These are phyloP conservation scores for Apamea sordens DNA, from an alignment of 2,888 invertebrate species.

Conservation along the genomic window DNA sequence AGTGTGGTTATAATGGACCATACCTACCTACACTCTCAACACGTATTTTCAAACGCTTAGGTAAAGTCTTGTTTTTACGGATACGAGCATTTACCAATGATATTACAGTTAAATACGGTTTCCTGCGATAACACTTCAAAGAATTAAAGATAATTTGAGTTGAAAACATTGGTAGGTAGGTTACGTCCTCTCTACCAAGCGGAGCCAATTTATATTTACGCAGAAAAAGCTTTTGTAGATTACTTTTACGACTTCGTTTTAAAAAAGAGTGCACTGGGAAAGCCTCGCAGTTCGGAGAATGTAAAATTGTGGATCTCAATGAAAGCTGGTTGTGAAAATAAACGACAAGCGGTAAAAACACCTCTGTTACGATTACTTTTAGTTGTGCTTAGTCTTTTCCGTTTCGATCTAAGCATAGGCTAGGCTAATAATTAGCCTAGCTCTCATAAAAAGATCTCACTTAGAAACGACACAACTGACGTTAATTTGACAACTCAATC, in stretches of 20 bases:
- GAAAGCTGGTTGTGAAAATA: not conserved
- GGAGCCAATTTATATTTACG: constrained; percentile 45
- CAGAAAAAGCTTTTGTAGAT: constrained; percentile 32
- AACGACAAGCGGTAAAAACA: not conserved
- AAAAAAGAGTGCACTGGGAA: constrained; percentile 16
- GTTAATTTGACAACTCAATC: too few species aligned
- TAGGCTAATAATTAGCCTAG: too few species aligned
- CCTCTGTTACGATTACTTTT: not conserved
- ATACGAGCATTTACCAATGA: constrained; percentile 14
- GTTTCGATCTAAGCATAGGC: too few species aligned
- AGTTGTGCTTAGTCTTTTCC: too few species aligned
- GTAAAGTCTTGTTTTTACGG: not conserved
- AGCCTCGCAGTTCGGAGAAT: constrained; percentile 15
- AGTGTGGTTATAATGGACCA: too few species aligned
- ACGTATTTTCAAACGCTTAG: not conserved
- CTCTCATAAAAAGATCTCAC: too few species aligned
- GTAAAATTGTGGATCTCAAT: constrained; percentile 7
- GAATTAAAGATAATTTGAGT: constrained; percentile 24
- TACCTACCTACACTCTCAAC: not conserved
- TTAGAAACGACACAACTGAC: too few species aligned
- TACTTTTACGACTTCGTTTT: constrained; percentile 38
- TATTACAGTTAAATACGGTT: constrained; percentile 13
- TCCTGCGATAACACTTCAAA: constrained; percentile 16
- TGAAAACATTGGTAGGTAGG: constrained; percentile 13
- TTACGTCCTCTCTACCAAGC: constrained; percentile 8